A percentile compares a stretch with the other conserved stretches of the same genome.
Conservation (phyloP, 2,797 vertebrate species). For the Saxicola maurus region DNA sequence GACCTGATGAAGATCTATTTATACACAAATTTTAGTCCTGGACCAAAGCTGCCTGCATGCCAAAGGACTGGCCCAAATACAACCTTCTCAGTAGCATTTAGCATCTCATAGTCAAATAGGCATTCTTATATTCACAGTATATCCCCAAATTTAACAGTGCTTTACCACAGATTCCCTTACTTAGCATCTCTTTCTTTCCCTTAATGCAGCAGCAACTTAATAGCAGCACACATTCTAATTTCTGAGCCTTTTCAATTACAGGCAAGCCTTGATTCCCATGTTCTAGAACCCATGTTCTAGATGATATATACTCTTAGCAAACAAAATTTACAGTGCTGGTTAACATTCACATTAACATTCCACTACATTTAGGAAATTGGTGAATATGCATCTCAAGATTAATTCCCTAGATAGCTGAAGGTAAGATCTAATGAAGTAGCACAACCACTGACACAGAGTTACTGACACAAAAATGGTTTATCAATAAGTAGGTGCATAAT, state of each 20-base stretch:
- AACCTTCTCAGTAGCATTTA: background rate
- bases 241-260: background rate
- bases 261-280: background rate
- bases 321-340: background rate
- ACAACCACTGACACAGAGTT: background rate
- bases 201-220: background rate
- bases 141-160: background rate
- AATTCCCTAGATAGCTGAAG: background rate
- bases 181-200: background rate
- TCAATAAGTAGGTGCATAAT: background rate
- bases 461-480: background rate
- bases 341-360: background rate
- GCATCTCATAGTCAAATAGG: background rate
- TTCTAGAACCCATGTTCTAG: background rate
- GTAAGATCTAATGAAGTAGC: background rate
- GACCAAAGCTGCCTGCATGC: background rate
- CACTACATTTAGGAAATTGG: background rate
- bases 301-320: background rate
- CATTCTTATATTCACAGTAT: background rate
- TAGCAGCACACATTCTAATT: background rate
- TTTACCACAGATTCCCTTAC: background rate
- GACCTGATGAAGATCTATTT: conserved; percentile 34
- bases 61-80: background rate
- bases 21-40: background rate
- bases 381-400: background rate